phyloP scores from a whole-genome alignment of 2,797 vertebrate species.

The Lepilemur ruficaudatus region DNA sequence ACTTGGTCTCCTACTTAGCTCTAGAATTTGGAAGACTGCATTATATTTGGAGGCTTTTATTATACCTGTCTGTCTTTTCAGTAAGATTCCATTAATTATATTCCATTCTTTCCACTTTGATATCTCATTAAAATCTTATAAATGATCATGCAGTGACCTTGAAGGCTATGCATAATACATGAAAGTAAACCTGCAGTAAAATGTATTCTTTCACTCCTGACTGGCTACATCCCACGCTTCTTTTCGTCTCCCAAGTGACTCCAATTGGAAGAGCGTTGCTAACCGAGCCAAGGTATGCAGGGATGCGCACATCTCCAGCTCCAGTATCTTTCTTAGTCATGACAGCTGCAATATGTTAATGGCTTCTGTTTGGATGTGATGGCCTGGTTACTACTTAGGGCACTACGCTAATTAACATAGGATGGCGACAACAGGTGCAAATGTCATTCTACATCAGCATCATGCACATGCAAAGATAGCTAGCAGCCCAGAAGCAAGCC shows the following conservation, averaged over 20 bases:
- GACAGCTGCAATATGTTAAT: constrained; percentile 92
- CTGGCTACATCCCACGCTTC: constrained; percentile 87
- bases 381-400: constrained; percentile 88
- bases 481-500: constrained; percentile 84
- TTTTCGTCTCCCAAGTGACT: constrained; percentile 87
- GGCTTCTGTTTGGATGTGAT: constrained; percentile 86
- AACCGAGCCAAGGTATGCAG: constrained; percentile 86
- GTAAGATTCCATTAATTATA: constrained; percentile 88
- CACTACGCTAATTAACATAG: constrained; percentile 89
- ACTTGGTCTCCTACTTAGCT: constrained; percentile 22
- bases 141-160: constrained; percentile 91
- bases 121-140: constrained; percentile 93
- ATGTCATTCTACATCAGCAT: constrained; percentile 87
- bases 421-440: constrained; percentile 90
- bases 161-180: constrained; percentile 91
- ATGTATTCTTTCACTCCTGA: constrained; percentile 91
- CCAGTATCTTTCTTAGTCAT: constrained; percentile 85
- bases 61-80: constrained; percentile 82
- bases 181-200: constrained; percentile 91
- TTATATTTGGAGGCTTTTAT: constrained; percentile 72
- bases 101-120: constrained; percentile 89
- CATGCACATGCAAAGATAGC: constrained; percentile 82
- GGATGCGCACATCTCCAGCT: constrained; percentile 83
- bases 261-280: constrained; percentile 84
- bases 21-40: constrained; percentile 76